Base-by-base conservation (phyloP, 2,797 vertebrate species). In the Takifugu rubripes region DNA sequence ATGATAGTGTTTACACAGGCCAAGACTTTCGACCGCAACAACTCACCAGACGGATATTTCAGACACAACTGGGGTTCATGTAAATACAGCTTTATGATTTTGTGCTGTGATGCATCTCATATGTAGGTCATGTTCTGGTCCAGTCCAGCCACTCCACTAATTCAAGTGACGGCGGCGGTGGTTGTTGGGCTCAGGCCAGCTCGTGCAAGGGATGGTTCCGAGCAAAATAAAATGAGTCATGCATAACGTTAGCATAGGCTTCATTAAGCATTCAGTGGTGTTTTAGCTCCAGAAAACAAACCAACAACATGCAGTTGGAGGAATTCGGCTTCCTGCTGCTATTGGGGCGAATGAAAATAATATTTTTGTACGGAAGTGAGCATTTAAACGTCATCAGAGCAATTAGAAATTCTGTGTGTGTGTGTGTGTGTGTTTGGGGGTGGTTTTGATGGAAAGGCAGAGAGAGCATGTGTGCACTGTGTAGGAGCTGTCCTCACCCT, bases 401-500 rank as follows among this genome's bases (percentile, higher is more conserved):
- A 14, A 14, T 40, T 40, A 4, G 14, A 40, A 12, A 40, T 40
- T 40, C 1, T 46, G 16, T 21, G 16, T 21, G 44, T 21, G 16
- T n/a, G 17, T n/a, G 44, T 21, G 61, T 6, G 21, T 46, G 44
- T n/a, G 17, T n/a, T 6, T n/a, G 44, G 17, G 44, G 11, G 15
- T 7, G 44, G 17, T 17, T 7, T n/a, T n/a, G 3, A 49, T 3
- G 50, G 14, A 45, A 47, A 49, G 52, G 15, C 50, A 44, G 47
- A 61, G 63, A 44, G 51, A 42, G 61, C 54, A 52, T 73, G 80
- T 67, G 48, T 52, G 70, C 64, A 63, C 46, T 61, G 74, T 75
- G 78, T 68, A 46, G 84, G 87, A 85, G 83, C 84, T 87, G 87
- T 88, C 82, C 82, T 85, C 66, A 45, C 71, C 75, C 65, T 83